phyloP scores from a whole-genome alignment of 2,888 invertebrate species.

The Aspidiotus destructor region DNA sequence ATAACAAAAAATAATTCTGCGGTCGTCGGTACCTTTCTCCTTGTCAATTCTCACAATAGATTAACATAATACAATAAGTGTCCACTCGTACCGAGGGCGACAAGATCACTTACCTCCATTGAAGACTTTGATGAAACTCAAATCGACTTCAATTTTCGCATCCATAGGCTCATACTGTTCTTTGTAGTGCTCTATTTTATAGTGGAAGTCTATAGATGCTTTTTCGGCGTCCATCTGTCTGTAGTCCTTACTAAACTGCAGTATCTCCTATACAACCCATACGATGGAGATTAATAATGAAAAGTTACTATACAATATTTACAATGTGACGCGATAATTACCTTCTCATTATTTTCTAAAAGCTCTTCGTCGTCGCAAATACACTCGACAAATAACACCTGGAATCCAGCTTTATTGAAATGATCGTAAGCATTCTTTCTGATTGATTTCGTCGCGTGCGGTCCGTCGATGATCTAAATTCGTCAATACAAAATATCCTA shows the following conservation, averaged over 20 bases:
- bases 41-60: too few relatives aligned
- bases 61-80: too few relatives aligned
- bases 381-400: constrained; percentile 85
- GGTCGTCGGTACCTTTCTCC: too few relatives aligned
- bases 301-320: neutral
- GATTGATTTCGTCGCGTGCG: constrained; percentile 75
- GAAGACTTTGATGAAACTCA: constrained; percentile 49
- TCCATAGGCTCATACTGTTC: constrained; percentile 69
- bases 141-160: constrained; percentile 45
- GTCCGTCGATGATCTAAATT: constrained; percentile 79
- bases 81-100: too few relatives aligned
- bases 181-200: constrained; percentile 75
- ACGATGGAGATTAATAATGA: neutral
- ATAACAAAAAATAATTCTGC: too few relatives aligned
- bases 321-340: constrained; percentile 39
- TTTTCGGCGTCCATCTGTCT: constrained; percentile 63
- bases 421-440: constrained; percentile 66
- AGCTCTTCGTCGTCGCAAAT: constrained; percentile 70
- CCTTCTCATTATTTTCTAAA: constrained; percentile 61
- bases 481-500: constrained; percentile 7
- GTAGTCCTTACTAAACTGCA: constrained; percentile 80
- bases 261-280: constrained; percentile 54
- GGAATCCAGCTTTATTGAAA: constrained; percentile 62
- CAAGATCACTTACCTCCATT: constrained; percentile 45
- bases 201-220: constrained; percentile 69